These are phyloP conservation scores for Eidolon helvum DNA, from an alignment of 2,113 vertebrate genomes.

Conservation along the genomic window DNA sequence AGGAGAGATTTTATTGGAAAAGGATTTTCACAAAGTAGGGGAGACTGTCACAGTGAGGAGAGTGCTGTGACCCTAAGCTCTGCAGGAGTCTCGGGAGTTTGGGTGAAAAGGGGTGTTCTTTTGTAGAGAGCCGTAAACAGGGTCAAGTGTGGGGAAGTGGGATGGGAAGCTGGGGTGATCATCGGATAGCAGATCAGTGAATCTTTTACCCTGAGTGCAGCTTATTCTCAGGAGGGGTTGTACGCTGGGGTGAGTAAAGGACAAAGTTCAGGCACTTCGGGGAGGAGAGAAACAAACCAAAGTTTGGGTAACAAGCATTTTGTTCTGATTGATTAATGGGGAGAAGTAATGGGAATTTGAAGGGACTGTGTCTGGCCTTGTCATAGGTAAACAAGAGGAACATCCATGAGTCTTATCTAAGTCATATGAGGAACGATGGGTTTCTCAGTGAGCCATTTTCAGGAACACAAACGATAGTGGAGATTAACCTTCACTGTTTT, in stretches of 20 bases:
- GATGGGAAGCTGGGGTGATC: too few species aligned
- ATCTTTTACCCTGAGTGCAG: neutral
- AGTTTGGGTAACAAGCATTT: neutral
- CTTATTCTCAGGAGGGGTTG: neutral
- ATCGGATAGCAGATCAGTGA: neutral
- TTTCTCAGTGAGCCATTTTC: neutral
- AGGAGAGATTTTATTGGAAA: neutral
- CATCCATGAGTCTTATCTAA: neutral
- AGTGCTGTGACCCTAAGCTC: accelerated
- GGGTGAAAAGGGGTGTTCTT: neutral
- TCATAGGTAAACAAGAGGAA: neutral
- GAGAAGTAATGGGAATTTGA: neutral
- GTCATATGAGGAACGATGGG: neutral
- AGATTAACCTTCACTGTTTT: neutral
- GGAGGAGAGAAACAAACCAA: neutral
- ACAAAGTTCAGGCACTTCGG: too few species aligned
- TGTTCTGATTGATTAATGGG: neutral
- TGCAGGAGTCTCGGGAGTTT: neutral
- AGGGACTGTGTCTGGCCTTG: neutral
- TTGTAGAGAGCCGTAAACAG: neutral
- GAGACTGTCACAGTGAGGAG: neutral
- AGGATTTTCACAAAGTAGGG: neutral
- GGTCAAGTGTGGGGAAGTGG: neutral
- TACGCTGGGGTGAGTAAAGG: neutral
- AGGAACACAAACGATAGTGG: neutral